Conservation (phyloP, 2,113 vertebrate genomes). For the Actenoides hombroni region DNA sequence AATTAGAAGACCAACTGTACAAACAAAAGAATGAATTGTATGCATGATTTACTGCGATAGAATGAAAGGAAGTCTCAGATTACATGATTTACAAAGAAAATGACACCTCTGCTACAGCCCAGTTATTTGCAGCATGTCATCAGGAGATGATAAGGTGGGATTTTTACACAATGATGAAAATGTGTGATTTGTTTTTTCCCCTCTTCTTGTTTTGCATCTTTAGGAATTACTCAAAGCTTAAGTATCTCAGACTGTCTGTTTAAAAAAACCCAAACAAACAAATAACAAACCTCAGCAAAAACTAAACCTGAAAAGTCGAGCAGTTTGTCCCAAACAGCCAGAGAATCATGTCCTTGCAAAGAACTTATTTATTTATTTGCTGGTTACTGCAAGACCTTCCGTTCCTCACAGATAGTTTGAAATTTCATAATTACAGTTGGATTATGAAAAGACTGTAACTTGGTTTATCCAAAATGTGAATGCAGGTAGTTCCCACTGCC, state of each 20-base stretch:
- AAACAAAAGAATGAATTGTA: constrained; percentile 48
- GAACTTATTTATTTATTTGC: not conserved
- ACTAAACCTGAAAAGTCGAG: not conserved
- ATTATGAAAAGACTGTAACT: not conserved
- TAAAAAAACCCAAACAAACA: not conserved
- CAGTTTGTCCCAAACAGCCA: not conserved
- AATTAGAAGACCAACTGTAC: constrained; percentile 46
- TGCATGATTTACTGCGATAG: constrained; percentile 17
- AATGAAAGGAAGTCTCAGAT: constrained; percentile 52
- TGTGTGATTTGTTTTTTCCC: not conserved
- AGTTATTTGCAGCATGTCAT: not conserved
- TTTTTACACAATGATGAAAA: constrained; percentile 8
- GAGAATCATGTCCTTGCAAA: not conserved
- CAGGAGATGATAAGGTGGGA: not conserved
- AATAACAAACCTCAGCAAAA: not conserved
- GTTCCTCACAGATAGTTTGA: not conserved
- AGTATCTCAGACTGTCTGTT: not conserved
- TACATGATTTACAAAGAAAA: constrained; percentile 59
- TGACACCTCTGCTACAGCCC: not conserved
- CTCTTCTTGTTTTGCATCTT: not conserved
- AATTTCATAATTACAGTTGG: not conserved
- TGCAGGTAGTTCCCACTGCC: not conserved
- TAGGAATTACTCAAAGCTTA: not conserved
- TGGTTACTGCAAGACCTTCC: not conserved
- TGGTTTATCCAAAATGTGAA: not conserved